Percentiles rank a stretch among this genome's conserved stretches.
Evolutionary conservation across 2,113 vertebrate genomes (phyloP).

Genomic region (Physeter macrocephalus): DNA sequence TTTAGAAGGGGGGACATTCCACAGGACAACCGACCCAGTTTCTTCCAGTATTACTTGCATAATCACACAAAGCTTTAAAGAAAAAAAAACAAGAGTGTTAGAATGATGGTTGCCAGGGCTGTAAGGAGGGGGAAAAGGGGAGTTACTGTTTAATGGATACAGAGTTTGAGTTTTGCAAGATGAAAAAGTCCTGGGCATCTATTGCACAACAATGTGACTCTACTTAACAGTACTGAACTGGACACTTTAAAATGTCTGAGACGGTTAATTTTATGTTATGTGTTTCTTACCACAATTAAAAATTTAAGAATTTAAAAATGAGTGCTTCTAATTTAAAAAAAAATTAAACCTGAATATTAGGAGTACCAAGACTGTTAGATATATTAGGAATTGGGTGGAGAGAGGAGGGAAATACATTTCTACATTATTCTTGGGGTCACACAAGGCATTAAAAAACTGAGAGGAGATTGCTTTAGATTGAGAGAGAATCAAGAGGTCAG

Average conservation of each 20-base stretch:
- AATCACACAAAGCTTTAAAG: neutral
- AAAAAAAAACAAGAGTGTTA: neutral
- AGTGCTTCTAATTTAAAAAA: neutral
- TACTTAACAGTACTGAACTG: neutral
- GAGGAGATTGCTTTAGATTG: neutral
- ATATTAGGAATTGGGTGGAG: neutral
- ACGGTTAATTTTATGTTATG: neutral
- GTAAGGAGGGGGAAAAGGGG: neutral
- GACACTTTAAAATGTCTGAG: neutral
- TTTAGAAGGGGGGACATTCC: neutral
- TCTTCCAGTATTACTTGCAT: neutral
- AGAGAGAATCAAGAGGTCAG: neutral
- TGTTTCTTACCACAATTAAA: neutral
- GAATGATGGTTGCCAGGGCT: neutral
- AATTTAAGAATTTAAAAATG: neutral
- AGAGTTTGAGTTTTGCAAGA: neutral
- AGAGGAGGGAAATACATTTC: neutral
- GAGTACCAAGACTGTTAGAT: neutral
- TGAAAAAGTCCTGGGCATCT: neutral
- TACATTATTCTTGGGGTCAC: neutral
- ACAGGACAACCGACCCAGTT: neutral
- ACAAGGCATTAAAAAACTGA: neutral
- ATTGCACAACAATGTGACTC: neutral
- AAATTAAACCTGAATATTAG: neutral
- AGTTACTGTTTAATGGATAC: neutral